phyloP scores from a whole-genome alignment of 1,140 invertebrate genomes.

The Heliconius hewitsoni region DNA sequence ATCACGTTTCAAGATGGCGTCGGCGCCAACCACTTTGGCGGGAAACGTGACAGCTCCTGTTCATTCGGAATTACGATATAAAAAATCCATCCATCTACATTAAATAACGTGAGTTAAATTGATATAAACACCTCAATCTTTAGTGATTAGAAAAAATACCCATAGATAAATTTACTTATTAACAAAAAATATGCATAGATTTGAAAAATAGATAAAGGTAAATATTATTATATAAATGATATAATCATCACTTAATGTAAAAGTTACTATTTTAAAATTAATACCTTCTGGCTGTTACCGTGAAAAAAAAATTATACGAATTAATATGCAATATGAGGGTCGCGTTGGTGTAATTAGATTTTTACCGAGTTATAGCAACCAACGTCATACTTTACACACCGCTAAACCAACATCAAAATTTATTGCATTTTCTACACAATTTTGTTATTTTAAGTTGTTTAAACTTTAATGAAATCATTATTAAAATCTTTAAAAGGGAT shows the following conservation, averaged over 20 bases:
- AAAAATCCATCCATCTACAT: conserved; percentile 17
- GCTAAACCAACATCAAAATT: neutral
- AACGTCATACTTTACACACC: neutral
- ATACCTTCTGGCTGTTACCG: neutral
- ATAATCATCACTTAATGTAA: neutral
- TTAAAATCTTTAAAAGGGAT: neutral
- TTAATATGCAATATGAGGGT: conserved; percentile 11
- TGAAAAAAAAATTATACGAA: neutral
- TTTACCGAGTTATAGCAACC: neutral
- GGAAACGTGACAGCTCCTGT: conserved; percentile 62
- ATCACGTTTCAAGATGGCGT: conserved; percentile 71
- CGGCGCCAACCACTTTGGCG: conserved; percentile 57
- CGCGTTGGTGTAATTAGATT: neutral
- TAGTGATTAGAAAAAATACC: neutral
- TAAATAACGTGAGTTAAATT: neutral
- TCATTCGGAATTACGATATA: conserved; percentile 39
- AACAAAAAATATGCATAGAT: no score
- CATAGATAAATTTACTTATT: no score
- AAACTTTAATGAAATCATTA: neutral
- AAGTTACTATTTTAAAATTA: neutral
- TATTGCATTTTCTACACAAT: neutral
- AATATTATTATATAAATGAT: no score
- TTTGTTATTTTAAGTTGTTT: neutral
- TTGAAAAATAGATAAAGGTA: no score
- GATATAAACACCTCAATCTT: neutral